These are phyloP conservation scores for Monodelphis domestica DNA, from an alignment of 2,797 vertebrate species.

Conservation along the genomic window DNA sequence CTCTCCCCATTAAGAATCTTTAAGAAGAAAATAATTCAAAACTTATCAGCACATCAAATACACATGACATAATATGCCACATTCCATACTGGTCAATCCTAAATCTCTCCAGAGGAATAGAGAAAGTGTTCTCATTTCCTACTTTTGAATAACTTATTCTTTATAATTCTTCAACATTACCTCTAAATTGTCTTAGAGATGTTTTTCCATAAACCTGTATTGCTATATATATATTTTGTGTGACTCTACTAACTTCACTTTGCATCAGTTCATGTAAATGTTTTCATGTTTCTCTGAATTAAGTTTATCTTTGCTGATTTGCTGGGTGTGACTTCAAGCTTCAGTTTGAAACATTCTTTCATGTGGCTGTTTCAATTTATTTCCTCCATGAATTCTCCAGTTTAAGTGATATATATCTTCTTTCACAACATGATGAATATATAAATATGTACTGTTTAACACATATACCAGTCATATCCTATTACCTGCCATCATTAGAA, in stretches of 20 bases:
- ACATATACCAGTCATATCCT: too few species aligned
- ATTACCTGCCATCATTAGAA: too few species aligned
- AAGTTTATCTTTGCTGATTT: neutral
- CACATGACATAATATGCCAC: too few species aligned
- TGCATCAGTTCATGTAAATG: neutral
- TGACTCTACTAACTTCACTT: neutral
- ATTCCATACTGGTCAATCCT: neutral
- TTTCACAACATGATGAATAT: too few species aligned
- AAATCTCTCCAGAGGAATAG: neutral
- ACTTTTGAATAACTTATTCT: neutral
- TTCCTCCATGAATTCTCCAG: too few species aligned
- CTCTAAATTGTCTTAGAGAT: neutral
- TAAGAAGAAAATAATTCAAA: neutral
- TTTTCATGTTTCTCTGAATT: neutral
- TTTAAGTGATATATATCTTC: too few species aligned
- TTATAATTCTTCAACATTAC: neutral
- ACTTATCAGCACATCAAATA: neutral
- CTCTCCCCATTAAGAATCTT: neutral
- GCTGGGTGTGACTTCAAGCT: neutral
- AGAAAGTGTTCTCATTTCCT: neutral
- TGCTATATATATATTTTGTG: neutral
- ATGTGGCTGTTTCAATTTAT: too few species aligned
- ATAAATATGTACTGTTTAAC: too few species aligned
- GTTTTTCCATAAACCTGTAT: neutral
- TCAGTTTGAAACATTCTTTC: neutral